Evolutionary conservation across 2,113 vertebrate species (phyloP), one percentile per base, ranked within the genome.

Genomic region (Calidris pugnax): DNA sequence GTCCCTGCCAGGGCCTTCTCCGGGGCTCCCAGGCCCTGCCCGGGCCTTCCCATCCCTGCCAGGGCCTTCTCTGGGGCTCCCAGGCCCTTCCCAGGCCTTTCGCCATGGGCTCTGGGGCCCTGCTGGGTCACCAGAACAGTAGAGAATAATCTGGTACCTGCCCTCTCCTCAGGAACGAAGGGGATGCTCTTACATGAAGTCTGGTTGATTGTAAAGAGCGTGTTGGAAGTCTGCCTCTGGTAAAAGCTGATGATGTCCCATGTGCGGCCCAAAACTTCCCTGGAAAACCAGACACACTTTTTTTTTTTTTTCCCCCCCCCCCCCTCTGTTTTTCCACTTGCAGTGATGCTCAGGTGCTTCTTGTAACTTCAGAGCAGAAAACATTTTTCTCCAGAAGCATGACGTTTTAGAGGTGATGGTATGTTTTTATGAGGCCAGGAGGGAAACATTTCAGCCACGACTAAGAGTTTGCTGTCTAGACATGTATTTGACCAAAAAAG

Each of bases 381-480:
- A 1, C n/a, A 10, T 51, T 81, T 78, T 63, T 10, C 73, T 53
- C 3, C 57, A 79, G 84, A 33, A 85, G 23, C 32, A 7, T 3
- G 56, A 64, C 11, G 45, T 87, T 92, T 84, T 56, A 26, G 57
- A 96, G 86, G 80, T 86, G 86, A 66, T 64, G 63, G 66, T 53
- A 41, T 87, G 80, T 86, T 92, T 93, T 85, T 64, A 93, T 64
- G 83, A 95, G 88, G 80, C 83, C 69, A 84, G 73, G 56, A 95
- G 86, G 80, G 83, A 96, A 90, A 84, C 83, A 75, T 77, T 89
- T 83, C 53, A n/a, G 60, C 47, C 79, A 67, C 10, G 2, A 47
- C 60, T 53, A 45, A 47, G 37, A 72, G 39, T 81, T 86, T 93
- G 84, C 89, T 82, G 87, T 93, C 94, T 91, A 91, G 94, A 87